Evolutionary conservation across 2,113 vertebrate genomes (phyloP).

Genomic region (Lagopus leucura): DNA sequence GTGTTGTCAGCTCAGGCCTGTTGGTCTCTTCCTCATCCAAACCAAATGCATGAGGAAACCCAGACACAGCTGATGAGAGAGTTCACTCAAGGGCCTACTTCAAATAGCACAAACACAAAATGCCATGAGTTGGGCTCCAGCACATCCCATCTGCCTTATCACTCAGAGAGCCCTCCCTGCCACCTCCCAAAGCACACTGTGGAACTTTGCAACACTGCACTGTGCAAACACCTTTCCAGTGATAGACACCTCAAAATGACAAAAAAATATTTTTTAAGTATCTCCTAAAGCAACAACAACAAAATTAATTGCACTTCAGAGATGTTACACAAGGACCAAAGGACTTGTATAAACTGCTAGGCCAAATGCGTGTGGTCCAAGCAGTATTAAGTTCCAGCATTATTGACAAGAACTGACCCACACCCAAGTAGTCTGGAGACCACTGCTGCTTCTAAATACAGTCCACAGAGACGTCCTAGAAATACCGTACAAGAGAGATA

Average conservation of each 20-base stretch:
- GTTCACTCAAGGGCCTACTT: background rate
- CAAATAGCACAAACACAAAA: background rate
- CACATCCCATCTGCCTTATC: background rate
- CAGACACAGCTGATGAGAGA: background rate
- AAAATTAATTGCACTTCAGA: background rate
- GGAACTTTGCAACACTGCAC: rapidly evolving
- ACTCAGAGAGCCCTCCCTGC: rapidly evolving
- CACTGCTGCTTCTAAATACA: background rate
- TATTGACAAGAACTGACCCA: rapidly evolving
- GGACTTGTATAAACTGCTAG: background rate
- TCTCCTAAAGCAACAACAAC: background rate
- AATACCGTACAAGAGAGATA: background rate
- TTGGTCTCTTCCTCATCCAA: constrained; percentile 15
- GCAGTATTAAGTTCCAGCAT: background rate
- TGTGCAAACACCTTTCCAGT: background rate
- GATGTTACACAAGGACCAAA: rapidly evolving
- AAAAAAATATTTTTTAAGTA: background rate
- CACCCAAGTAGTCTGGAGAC: rapidly evolving
- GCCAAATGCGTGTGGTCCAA: background rate
- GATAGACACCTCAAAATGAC: background rate
- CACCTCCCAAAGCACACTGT: background rate
- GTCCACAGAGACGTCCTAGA: background rate
- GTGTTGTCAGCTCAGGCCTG: background rate
- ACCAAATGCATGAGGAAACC: background rate
- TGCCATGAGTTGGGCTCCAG: rapidly evolving